phyloP scores from a whole-genome alignment of 2,113 vertebrate genomes.

The Ondatra zibethicus region DNA sequence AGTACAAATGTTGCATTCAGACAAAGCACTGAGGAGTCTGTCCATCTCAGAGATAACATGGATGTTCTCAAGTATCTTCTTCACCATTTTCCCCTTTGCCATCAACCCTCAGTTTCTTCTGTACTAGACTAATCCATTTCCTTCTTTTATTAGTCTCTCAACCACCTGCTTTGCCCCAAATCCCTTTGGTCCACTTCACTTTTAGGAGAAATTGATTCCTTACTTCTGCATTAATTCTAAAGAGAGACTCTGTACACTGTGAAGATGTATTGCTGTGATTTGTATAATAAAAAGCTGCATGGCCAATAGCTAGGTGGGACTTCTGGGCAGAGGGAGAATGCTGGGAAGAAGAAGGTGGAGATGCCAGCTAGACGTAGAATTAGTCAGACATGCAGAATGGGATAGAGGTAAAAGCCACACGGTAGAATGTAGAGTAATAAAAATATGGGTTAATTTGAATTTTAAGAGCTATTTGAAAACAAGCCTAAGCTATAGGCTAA shows the following conservation, averaged over 20 bases:
- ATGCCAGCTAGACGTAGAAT: too few species aligned
- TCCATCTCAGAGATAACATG: neutral
- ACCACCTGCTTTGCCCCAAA: neutral
- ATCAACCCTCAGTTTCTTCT: neutral
- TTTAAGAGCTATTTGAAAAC: too few species aligned
- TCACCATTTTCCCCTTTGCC: neutral
- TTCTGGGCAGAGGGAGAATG: too few species aligned
- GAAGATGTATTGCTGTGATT: too few species aligned
- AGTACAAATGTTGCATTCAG: neutral
- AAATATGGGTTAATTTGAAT: too few species aligned
- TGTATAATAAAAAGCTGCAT: too few species aligned
- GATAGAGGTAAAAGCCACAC: too few species aligned
- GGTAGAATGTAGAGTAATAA: too few species aligned
- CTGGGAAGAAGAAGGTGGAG: too few species aligned
- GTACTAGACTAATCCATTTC: neutral
- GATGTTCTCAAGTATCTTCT: neutral
- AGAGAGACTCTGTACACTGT: neutral
- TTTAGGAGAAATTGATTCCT: neutral
- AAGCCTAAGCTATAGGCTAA: too few species aligned
- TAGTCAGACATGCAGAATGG: too few species aligned
- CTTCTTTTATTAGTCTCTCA: neutral
- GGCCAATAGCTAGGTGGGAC: too few species aligned
- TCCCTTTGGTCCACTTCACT: neutral
- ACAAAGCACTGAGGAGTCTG: neutral
- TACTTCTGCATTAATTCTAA: conserved; percentile 15